These are phyloP conservation scores for Chrysopilus asiliformis DNA, from an alignment of 2,888 invertebrate genomes.

Conservation along the genomic window DNA sequence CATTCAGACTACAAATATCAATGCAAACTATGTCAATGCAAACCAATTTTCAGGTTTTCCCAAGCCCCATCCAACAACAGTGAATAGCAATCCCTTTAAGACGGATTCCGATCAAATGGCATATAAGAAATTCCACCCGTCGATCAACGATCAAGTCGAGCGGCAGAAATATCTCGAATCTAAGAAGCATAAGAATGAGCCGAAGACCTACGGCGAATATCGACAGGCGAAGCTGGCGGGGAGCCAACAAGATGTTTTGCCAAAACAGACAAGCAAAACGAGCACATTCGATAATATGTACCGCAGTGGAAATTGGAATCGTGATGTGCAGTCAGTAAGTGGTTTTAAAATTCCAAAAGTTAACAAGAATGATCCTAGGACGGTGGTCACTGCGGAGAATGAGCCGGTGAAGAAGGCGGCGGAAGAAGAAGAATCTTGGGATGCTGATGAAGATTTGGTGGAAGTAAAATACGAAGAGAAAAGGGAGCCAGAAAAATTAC, in stretches of 20 bases:
- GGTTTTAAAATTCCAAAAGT: constrained; percentile 11
- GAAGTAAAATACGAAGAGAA: constrained; percentile 8
- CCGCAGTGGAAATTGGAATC: constrained; percentile 15
- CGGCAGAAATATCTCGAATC: no score
- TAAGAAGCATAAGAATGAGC: no score
- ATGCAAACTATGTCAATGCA: no score
- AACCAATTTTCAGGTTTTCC: no score
- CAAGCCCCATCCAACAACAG: no score
- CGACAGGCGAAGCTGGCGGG: constrained; percentile 19
- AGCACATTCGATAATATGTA: constrained; percentile 28
- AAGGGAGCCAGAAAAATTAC: not conserved
- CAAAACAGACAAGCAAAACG: constrained; percentile 4
- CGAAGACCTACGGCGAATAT: constrained; percentile 27
- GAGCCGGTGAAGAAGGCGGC: not conserved
- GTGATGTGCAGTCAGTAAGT: not conserved
- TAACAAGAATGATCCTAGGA: not conserved
- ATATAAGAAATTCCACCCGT: no score
- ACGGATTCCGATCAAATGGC: no score
- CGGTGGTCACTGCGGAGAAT: not conserved
- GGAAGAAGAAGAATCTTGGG: not conserved
- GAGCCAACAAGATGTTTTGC: not conserved
- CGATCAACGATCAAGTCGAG: no score
- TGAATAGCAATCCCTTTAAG: no score
- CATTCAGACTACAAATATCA: no score
- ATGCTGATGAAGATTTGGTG: constrained; percentile 9